A percentile compares a stretch with the other conserved stretches of the same genome.
These are phyloP conservation scores for Morpho achilles DNA, from an alignment of 2,888 invertebrate species.

Conservation along the genomic window DNA sequence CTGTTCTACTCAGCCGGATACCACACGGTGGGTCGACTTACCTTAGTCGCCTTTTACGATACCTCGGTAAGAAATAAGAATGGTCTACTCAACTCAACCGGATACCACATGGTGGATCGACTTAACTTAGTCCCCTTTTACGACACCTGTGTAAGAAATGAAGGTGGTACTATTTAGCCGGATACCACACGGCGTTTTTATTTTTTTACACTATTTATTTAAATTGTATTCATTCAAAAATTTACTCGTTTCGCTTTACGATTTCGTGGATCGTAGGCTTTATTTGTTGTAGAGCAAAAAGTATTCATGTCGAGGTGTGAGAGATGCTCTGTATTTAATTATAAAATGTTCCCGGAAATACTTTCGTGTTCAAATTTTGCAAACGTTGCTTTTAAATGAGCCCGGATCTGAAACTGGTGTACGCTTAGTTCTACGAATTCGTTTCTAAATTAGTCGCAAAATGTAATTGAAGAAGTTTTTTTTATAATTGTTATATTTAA, in stretches of 20 bases:
- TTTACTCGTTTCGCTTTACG: neutral
- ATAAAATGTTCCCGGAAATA: conserved; percentile 34
- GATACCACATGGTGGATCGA: too few relatives aligned
- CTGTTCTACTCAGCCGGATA: too few relatives aligned
- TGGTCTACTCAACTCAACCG: too few relatives aligned
- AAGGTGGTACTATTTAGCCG: too few relatives aligned
- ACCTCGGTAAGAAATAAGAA: too few relatives aligned
- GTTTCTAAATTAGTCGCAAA: conserved; percentile 3
- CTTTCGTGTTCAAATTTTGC: conserved; percentile 29
- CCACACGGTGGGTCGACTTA: too few relatives aligned
- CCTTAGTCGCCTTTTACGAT: too few relatives aligned
- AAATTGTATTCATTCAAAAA: too few relatives aligned
- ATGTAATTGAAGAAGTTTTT: neutral
- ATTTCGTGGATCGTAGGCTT: conserved; percentile 24
- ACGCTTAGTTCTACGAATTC: conserved; percentile 1
- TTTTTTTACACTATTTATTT: too few relatives aligned
- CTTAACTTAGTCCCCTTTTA: too few relatives aligned
- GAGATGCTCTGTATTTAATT: conserved; percentile 33
- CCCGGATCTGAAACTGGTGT: neutral
- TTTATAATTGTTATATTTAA: neutral
- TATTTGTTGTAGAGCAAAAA: conserved; percentile 40
- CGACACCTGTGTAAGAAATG: too few relatives aligned
- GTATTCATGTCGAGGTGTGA: conserved; percentile 29
- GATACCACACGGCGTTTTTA: too few relatives aligned
- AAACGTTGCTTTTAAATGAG: conserved; percentile 12